phyloP scores from a whole-genome alignment of 2,113 vertebrate genomes.

The Opisthocomus hoazin region DNA sequence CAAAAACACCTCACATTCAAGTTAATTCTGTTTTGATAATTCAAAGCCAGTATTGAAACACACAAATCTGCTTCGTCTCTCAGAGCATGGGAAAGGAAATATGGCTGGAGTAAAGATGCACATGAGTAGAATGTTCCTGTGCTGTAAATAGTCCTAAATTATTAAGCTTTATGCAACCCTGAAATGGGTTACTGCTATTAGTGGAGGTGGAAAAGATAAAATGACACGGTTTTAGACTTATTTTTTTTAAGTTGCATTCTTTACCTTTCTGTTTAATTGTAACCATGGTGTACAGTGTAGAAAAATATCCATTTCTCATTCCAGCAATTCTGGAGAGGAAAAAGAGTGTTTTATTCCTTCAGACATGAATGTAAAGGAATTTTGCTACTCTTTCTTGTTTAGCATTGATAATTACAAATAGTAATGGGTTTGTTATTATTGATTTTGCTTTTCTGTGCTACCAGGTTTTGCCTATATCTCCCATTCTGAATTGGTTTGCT shows the following conservation, averaged over 20 bases:
- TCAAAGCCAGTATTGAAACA: neutral
- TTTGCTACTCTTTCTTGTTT: neutral
- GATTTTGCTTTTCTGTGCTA: neutral
- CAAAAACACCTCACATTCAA: neutral
- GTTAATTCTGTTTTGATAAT: neutral
- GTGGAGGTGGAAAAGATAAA: neutral
- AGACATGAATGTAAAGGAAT: neutral
- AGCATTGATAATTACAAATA: neutral
- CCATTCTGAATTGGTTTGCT: neutral
- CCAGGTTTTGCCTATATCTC: neutral
- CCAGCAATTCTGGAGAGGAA: neutral
- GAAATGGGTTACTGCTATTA: neutral
- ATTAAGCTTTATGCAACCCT: neutral
- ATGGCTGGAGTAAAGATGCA: neutral
- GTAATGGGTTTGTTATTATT: neutral
- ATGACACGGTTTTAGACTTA: neutral
- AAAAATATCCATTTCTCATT: neutral
- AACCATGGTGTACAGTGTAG: neutral
- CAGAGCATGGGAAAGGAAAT: neutral
- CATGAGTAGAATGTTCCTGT: neutral
- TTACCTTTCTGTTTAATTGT: neutral
- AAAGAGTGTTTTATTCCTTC: neutral
- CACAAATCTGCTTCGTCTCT: neutral
- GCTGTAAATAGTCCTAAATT: neutral
- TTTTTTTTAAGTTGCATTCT: neutral